Percentiles rank a stretch among this genome's conserved stretches.
These are phyloP conservation scores for Coracopsis vasa DNA, from an alignment of 2,113 vertebrate genomes.

Conservation along the genomic window DNA sequence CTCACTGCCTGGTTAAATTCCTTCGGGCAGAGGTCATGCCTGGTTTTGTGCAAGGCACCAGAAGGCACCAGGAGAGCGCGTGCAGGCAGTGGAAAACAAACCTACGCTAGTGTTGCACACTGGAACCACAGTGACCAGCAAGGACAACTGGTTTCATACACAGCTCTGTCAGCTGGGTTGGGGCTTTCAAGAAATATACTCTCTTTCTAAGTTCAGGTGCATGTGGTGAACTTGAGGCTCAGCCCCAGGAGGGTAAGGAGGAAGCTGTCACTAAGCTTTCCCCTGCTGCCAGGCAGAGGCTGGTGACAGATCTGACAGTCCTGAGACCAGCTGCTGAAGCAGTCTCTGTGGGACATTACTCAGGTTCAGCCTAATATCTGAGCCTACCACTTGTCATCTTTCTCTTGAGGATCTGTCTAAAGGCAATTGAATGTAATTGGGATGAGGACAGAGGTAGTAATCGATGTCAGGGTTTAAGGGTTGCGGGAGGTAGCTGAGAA, in stretches of 20 bases:
- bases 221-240: background rate
- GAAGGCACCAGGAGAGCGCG: background rate
- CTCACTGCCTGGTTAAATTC: conserved; percentile 28
- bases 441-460: background rate
- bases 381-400: background rate
- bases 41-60: background rate
- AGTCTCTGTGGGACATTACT: background rate
- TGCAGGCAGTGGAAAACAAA: background rate
- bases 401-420: background rate
- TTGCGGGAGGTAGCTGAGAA: background rate
- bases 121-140: background rate
- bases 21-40: conserved; percentile 45
- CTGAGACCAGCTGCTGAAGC: background rate
- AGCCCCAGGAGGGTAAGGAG: background rate
- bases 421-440: background rate
- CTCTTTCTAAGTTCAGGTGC: background rate
- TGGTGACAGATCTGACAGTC: background rate
- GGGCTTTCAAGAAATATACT: background rate
- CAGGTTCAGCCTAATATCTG: background rate
- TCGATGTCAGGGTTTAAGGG: background rate
- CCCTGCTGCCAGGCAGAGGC: background rate
- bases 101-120: background rate
- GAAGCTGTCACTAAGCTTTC: background rate
- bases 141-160: background rate
- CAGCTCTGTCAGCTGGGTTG: background rate